Evolutionary conservation across 2,888 invertebrate genomes (phyloP).

Genomic region (Lamellibrachia satsuma): DNA sequence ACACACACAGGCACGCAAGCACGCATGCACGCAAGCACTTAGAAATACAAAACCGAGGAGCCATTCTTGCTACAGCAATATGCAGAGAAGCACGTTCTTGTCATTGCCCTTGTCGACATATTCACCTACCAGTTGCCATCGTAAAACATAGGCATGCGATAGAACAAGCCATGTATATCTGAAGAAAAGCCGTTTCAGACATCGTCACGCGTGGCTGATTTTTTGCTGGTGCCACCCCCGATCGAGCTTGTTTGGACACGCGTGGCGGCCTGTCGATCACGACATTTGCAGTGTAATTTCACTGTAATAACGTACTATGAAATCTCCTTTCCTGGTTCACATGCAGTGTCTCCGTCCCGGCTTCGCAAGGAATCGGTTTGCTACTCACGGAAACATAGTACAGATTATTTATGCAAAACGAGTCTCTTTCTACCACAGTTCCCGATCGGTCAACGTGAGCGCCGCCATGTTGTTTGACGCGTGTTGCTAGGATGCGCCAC

Average conservation of each 20-base stretch:
- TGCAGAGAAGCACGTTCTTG: neutral
- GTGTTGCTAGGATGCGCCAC: neutral
- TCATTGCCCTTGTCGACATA: neutral
- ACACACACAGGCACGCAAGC: neutral
- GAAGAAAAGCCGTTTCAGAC: neutral
- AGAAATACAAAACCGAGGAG: too few species aligned
- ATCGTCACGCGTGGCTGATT: slow-evolving; percentile 3
- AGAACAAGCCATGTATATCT: neutral
- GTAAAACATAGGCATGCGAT: neutral
- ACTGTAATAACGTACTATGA: neutral
- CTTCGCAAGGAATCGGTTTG: neutral
- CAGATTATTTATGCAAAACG: neutral
- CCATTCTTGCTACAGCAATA: neutral
- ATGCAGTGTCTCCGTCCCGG: neutral
- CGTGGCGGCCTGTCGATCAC: neutral
- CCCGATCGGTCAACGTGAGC: neutral
- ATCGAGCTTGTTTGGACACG: neutral
- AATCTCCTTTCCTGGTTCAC: neutral
- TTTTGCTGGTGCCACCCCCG: neutral
- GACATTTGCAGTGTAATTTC: neutral
- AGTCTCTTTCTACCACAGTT: neutral
- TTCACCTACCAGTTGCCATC: neutral
- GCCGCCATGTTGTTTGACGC: neutral
- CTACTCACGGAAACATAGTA: neutral
- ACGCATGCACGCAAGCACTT: too few species aligned